Base-by-base conservation (phyloP, 1,140 invertebrate genomes). In the Ganaspis sp. region DNA sequence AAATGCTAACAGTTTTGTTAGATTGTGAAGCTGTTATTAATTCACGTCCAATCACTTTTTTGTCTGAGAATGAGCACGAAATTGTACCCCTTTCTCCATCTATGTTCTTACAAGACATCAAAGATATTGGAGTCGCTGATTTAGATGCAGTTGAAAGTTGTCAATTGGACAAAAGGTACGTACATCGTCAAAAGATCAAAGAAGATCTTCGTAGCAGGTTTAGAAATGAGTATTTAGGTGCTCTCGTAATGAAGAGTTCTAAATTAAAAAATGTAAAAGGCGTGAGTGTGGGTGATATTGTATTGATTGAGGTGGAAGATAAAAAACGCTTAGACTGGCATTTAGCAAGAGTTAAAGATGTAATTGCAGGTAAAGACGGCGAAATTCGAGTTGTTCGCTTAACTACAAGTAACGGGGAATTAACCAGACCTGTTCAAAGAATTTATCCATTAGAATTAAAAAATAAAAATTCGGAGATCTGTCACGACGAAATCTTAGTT, bases 21-120 rank as follows among this genome's bases (percentile, higher is more conserved):
- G 40, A 42, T 9, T 42, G 2, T 42, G 40, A 42, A 11, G 40
- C 40, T 9, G 40, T 42, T 9, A 42, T 42, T 6, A 42, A 42
- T 42, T 42, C 40, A 9, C 4, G 40, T 6, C 40, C 40, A 42
- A 42, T 42, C 8, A 42, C 40, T 4, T 42, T 42, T 42, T 42
- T 42, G 9, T 42, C 40, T 9, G 40, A 42, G 8, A 42, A 11
- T 42, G 40, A 42, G 1, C 40, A 42, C 8, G 40, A 42, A 11
- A 9, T 42, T 1, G 40, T 42, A 2, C 40, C 40, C 1, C 40
- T 42, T 42, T 42, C 70, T 21, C 74, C 74, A 21, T 69, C 74
- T 42, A 4, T 82, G 78, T 87, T 86, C 70, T 73, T 86, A 64
- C 77, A 79, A 37, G 78, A 83, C 9, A 40, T 73, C 37, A 45